Evolutionary conservation across 2,113 vertebrate species (phyloP).

Genomic region (Galemys pyrenaicus): DNA sequence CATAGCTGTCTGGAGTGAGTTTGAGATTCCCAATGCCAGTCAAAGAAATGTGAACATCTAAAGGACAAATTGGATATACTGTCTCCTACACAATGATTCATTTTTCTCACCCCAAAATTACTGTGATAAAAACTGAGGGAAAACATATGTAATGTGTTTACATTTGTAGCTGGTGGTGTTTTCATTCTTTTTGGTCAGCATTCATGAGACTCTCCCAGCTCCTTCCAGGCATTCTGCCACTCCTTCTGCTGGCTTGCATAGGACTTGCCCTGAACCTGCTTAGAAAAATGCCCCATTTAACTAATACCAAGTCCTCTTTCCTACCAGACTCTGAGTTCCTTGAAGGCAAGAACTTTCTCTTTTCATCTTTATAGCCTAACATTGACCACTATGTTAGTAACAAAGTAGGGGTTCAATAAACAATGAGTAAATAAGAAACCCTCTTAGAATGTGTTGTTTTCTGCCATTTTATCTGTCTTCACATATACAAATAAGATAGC

Average conservation of each 20-base stretch:
- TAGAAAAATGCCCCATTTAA: background rate
- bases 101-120: constrained; percentile 32
- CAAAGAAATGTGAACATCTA: background rate
- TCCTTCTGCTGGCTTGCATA: background rate
- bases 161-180: background rate
- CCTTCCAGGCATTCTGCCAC: background rate
- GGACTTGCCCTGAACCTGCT: background rate
- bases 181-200: background rate
- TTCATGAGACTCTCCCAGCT: background rate
- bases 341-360: background rate
- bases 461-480: background rate
- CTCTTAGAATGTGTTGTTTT: background rate
- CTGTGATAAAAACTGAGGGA: background rate
- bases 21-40: background rate
- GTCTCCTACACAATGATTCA: background rate
- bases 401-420: background rate
- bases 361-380: background rate
- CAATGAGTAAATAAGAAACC: background rate
- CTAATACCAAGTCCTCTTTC: background rate
- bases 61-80: background rate
- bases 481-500: background rate
- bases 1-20: background rate
- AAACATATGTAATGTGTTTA: background rate
- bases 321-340: background rate
- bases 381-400: background rate